Evolutionary conservation across 2,888 invertebrate species (phyloP), one percentile per base, ranked within the genome.

Genomic region (Ennomos erosarius): DNA sequence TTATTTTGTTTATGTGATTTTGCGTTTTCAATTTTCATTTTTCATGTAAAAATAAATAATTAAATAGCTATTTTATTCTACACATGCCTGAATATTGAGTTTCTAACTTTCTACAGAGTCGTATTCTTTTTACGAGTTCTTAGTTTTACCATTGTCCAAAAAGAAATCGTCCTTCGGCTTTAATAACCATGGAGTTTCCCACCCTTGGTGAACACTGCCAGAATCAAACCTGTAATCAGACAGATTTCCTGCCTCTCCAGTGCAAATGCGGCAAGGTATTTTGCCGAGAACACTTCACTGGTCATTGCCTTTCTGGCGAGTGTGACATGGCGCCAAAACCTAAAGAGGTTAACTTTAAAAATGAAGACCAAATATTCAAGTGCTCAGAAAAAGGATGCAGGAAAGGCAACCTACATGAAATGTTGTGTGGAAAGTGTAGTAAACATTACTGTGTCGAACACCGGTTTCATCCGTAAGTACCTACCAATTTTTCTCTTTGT

Each of bases 381-480:
- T 96, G 96, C 75, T 93, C 93, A 1, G 78, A 93, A 43, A 82
- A 88, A 34, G 91, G 85, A 1, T 97, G 97, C 71, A 85, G 85
- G 42, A 93, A 93, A 49, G 93, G 91, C 26, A 95, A 94, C 69
- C 85, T 95, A 1, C 91, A 95, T 56, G 93, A 95, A 69, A 93
- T 96, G 86, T 74, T 92, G 9, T 97, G 96, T 79, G 74, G 85
- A 4, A 94, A 94, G 66, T 96, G 96, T 77, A 82, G 88, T 11
- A 93, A 94, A 72, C 95, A 96, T 82, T 96, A 92, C 79, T 97
- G 96, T 81, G 86, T 96, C 26, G 85, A 91, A 39, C 97, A 97
- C 77, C 93, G 96, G 55, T 93, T 93, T 75, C 93, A 93, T 68
- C 80, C 79, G 93, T 93, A 82, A 91, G 92, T 90, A 68, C n/a